Evolutionary conservation across 2,113 vertebrate genomes (phyloP).

Genomic region (Pristiophorus japonicus): DNA sequence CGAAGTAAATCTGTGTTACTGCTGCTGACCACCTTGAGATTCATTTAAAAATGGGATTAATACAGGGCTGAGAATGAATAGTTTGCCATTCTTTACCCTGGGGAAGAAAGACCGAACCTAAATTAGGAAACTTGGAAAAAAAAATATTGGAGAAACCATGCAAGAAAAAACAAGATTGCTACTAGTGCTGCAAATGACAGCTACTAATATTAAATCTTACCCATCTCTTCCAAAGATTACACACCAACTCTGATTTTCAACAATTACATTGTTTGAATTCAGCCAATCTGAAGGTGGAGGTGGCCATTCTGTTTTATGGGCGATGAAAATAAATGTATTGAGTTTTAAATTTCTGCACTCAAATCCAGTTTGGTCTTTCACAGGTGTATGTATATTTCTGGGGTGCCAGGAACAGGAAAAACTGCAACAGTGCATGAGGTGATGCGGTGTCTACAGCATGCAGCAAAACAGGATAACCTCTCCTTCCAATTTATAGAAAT

Average conservation of each 20-base stretch:
- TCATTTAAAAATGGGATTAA: not conserved
- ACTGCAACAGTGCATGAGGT: constrained; percentile 90
- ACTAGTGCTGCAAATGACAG: not conserved
- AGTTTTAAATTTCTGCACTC: not conserved
- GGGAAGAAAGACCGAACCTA: not conserved
- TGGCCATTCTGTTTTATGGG: not conserved
- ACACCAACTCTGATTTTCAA: not conserved
- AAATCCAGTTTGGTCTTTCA: not conserved
- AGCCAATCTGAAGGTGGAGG: not conserved
- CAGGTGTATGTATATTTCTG: constrained; percentile 96
- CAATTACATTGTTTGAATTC: not conserved
- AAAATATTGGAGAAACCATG: not conserved
- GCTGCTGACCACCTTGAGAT: not conserved
- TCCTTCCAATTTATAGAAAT: constrained; percentile 80
- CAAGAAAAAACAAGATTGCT: not conserved
- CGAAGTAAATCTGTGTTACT: not conserved
- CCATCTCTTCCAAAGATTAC: not conserved
- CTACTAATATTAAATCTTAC: not conserved
- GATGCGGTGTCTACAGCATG: constrained; percentile 72
- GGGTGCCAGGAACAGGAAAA: constrained; percentile 94
- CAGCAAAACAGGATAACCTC: constrained; percentile 65
- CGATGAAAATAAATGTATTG: not conserved
- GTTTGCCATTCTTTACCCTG: not conserved
- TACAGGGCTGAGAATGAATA: not conserved
- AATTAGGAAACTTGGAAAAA: not conserved